A percentile compares a stretch with the other conserved stretches of the same genome.
Evolutionary conservation across 2,797 vertebrate species (phyloP).

Genomic region (Molossus alvarezi): DNA sequence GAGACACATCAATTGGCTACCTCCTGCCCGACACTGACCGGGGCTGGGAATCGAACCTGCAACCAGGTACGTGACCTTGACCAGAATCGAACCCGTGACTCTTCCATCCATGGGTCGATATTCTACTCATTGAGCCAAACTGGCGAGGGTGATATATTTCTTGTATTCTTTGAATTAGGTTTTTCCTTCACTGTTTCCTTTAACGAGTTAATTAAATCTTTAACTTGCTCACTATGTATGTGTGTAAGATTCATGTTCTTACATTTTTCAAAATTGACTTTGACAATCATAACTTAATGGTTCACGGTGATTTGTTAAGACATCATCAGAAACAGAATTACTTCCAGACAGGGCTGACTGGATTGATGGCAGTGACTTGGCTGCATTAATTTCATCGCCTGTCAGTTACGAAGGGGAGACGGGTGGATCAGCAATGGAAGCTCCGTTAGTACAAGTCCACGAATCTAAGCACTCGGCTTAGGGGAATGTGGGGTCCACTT

Average conservation of each 20-base stretch:
- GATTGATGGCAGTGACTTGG: background rate
- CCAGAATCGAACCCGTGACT: too few species aligned
- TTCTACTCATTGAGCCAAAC: too few species aligned
- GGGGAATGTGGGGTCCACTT: background rate
- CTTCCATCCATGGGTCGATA: too few species aligned
- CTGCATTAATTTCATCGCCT: background rate
- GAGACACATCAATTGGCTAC: too few species aligned
- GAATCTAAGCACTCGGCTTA: background rate
- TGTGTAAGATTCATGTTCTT: background rate
- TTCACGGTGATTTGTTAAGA: background rate
- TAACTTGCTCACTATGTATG: background rate
- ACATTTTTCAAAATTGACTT: constrained; percentile 57
- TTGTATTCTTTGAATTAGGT: background rate
- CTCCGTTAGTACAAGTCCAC: background rate
- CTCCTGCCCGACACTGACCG: too few species aligned
- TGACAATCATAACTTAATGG: constrained; percentile 37
- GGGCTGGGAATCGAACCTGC: too few species aligned
- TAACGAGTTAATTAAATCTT: constrained; percentile 48
- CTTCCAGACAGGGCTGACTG: constrained; percentile 12
- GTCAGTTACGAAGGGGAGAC: constrained; percentile 47
- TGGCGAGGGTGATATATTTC: background rate
- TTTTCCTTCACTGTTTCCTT: constrained; percentile 5
- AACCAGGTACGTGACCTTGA: too few species aligned
- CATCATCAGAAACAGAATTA: constrained; percentile 14
- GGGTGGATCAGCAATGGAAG: background rate